phyloP scores from a whole-genome alignment of 2,888 invertebrate species.

The Euproctis similis region DNA sequence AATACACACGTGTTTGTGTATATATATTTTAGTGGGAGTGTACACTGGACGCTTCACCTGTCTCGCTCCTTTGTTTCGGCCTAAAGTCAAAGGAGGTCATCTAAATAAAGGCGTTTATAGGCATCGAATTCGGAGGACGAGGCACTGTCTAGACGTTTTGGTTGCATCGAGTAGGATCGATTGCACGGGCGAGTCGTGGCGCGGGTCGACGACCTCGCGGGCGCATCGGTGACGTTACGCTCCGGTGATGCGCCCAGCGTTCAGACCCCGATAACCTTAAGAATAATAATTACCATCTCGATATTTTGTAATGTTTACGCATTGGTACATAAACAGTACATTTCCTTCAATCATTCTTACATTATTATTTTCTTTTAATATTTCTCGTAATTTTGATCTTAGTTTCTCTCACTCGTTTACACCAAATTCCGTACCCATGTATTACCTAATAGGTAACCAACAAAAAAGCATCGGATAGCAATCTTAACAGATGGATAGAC shows the following conservation, averaged over 20 bases:
- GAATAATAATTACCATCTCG: constrained; percentile 48
- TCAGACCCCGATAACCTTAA: constrained; percentile 60
- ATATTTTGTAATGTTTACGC: constrained; percentile 33
- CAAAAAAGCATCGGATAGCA: constrained; percentile 48
- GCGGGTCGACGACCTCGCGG: constrained; percentile 71
- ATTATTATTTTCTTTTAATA: no score
- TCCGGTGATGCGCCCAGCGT: constrained; percentile 71
- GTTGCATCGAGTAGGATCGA: constrained; percentile 74
- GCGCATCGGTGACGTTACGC: constrained; percentile 75
- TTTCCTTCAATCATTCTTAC: no score
- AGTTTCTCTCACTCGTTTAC: no score
- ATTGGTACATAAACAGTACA: no score
- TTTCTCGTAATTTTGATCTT: no score
- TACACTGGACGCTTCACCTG: constrained; percentile 63
- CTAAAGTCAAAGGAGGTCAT: constrained; percentile 72
- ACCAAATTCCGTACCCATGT: no score
- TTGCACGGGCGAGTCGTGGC: constrained; percentile 69
- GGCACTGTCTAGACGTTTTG: constrained; percentile 70
- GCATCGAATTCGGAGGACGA: constrained; percentile 59
- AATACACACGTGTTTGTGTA: constrained; percentile 29
- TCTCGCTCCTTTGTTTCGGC: constrained; percentile 69
- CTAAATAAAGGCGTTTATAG: constrained; percentile 68
- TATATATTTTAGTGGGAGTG: constrained; percentile 58
- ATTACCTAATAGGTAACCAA: no score
- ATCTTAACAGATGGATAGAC: constrained; percentile 30